Conservation (phyloP, 1,140 invertebrate genomes). For the Nylanderia fulva region DNA sequence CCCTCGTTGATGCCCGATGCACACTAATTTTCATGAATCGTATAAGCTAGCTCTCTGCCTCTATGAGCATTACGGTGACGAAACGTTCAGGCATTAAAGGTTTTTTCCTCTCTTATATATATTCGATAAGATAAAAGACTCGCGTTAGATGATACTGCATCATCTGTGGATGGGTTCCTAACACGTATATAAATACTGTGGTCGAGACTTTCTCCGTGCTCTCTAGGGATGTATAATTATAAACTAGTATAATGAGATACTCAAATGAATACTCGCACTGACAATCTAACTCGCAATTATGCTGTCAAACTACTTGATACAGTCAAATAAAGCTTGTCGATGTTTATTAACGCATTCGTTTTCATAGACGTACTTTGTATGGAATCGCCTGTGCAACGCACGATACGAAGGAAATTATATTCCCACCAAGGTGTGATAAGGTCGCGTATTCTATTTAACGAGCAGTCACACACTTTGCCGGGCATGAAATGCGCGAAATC, state of each 20-base stretch:
- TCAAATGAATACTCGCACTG: neutral
- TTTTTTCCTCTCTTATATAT: too few species aligned
- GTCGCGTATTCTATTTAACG: neutral
- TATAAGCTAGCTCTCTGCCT: neutral
- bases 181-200: neutral
- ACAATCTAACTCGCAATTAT: neutral
- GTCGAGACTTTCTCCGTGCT: neutral
- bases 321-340: conserved; percentile 27
- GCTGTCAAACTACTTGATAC: conserved; percentile 19
- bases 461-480: neutral
- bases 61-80: neutral
- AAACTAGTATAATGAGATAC: neutral
- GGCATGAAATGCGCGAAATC: conserved; percentile 39
- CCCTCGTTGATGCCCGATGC: conserved; percentile 10
- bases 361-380: neutral
- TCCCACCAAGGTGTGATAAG: neutral
- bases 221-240: neutral
- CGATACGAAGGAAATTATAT: neutral
- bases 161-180: too few species aligned
- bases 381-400: neutral
- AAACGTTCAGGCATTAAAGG: neutral
- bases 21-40: conserved; percentile 36
- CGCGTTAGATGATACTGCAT: neutral
- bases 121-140: neutral
- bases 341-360: conserved; percentile 22